A percentile compares a stretch with the other conserved stretches of the same genome.
Evolutionary conservation across 2,797 vertebrate species (phyloP).

Genomic region (Dendrocincla fuliginosa): DNA sequence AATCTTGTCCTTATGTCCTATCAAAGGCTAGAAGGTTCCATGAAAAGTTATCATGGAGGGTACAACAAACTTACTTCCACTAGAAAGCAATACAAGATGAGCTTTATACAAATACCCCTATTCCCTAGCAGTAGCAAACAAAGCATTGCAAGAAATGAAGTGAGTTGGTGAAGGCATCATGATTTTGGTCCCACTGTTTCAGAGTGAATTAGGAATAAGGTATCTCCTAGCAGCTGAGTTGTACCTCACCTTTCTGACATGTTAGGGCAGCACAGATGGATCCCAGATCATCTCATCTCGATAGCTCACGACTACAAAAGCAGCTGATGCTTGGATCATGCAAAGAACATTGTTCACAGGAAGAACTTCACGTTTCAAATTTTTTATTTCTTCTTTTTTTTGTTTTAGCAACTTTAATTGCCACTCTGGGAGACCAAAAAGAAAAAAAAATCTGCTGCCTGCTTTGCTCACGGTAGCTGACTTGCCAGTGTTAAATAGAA

Average conservation of each 20-base stretch:
- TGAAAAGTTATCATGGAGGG: background rate
- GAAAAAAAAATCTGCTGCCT: background rate
- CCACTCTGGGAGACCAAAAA: background rate
- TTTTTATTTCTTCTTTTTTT: background rate
- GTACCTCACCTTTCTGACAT: background rate
- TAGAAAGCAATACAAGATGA: background rate
- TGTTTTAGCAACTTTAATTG: conserved; percentile 2
- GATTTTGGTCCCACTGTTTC: background rate
- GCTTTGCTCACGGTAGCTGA: background rate
- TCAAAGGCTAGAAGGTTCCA: background rate
- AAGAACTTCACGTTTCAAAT: background rate
- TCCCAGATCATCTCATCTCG: background rate
- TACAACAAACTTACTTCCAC: background rate
- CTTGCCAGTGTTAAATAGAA: background rate
- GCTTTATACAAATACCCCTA: background rate
- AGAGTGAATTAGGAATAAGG: background rate
- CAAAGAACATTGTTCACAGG: background rate
- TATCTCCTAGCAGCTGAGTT: background rate
- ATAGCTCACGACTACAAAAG: background rate
- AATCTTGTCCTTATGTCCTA: background rate
- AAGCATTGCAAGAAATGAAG: background rate
- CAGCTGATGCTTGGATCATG: background rate
- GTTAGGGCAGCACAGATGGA: background rate
- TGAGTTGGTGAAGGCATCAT: background rate
- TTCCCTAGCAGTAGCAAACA: background rate